These are phyloP conservation scores for Cantharis rustica DNA, from an alignment of 2,888 invertebrate genomes.

Conservation along the genomic window DNA sequence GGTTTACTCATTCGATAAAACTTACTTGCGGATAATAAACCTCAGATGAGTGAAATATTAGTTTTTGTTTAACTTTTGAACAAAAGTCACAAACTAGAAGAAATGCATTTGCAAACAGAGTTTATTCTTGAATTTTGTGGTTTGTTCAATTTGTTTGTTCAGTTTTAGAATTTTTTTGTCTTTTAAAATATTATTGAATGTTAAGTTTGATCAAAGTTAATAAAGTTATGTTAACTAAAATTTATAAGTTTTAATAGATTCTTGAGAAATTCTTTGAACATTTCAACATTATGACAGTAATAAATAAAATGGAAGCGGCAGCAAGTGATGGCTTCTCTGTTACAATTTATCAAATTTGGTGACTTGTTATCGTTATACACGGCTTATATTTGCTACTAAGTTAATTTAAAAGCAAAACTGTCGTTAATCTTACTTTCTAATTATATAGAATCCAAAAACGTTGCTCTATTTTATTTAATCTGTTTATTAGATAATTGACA, in stretches of 20 bases:
- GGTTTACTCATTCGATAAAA: no score
- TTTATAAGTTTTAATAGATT: not conserved
- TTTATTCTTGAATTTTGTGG: no score
- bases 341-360: not conserved
- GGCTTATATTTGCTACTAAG: not conserved
- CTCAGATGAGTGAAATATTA: no score
- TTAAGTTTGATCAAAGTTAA: not conserved
- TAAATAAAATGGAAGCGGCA: not conserved
- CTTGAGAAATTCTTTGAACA: not conserved
- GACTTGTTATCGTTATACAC: not conserved
- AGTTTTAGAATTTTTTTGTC: no score
- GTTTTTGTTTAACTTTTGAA: no score
- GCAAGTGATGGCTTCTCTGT: not conserved
- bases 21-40: no score
- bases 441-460: conserved; percentile 10
- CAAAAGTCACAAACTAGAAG: no score
- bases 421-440: conserved; percentile 12
- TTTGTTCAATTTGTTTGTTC: no score
- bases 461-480: conserved; percentile 7
- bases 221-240: not conserved
- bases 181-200: not conserved
- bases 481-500: conserved; percentile 12
- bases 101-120: no score
- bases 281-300: not conserved
- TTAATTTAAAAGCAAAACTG: conserved; percentile 9